These are phyloP conservation scores for Brachypalpus laphriformis DNA, from an alignment of 2,888 invertebrate species.

Conservation along the genomic window DNA sequence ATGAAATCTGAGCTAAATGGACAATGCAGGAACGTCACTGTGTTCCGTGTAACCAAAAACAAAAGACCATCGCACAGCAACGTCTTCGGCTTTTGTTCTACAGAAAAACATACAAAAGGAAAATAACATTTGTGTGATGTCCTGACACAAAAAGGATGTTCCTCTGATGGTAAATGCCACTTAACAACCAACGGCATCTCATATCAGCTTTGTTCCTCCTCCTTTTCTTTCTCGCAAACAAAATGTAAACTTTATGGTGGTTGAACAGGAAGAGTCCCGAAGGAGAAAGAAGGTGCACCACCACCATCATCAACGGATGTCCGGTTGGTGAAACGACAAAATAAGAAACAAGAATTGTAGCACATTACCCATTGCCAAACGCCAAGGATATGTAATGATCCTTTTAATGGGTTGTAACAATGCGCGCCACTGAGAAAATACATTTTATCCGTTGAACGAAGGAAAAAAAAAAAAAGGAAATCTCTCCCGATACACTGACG, in stretches of 20 bases:
- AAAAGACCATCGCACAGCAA: slow-evolving; percentile 45
- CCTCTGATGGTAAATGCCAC: slow-evolving; percentile 73
- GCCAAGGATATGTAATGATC: slow-evolving; percentile 73
- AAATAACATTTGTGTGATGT: slow-evolving; percentile 12
- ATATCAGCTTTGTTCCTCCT: slow-evolving; percentile 46
- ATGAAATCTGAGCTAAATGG: slow-evolving; percentile 56
- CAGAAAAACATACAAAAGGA: not conserved
- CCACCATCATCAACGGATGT: slow-evolving; percentile 45
- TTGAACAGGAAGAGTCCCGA: slow-evolving; percentile 44
- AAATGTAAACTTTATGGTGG: slow-evolving; percentile 73
- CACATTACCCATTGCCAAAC: slow-evolving; percentile 70
- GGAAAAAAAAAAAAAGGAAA: not conserved
- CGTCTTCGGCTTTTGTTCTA: slow-evolving; percentile 60
- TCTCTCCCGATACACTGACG: slow-evolving; percentile 19
- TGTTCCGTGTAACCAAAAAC: slow-evolving; percentile 43
- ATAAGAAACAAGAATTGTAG: slow-evolving; percentile 63
- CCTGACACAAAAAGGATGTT: slow-evolving; percentile 62
- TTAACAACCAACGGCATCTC: slow-evolving; percentile 65
- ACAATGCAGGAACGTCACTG: slow-evolving; percentile 4
- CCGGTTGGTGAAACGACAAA: slow-evolving; percentile 59
- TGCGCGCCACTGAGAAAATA: slow-evolving; percentile 68
- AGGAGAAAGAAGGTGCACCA: slow-evolving; percentile 27
- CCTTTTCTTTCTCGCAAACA: slow-evolving; percentile 33
- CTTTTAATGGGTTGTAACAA: slow-evolving; percentile 74
- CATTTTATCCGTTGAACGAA: slow-evolving; percentile 43